phyloP scores from a whole-genome alignment of 2,797 vertebrate genomes.

The Triplophysa yarkandensis region DNA sequence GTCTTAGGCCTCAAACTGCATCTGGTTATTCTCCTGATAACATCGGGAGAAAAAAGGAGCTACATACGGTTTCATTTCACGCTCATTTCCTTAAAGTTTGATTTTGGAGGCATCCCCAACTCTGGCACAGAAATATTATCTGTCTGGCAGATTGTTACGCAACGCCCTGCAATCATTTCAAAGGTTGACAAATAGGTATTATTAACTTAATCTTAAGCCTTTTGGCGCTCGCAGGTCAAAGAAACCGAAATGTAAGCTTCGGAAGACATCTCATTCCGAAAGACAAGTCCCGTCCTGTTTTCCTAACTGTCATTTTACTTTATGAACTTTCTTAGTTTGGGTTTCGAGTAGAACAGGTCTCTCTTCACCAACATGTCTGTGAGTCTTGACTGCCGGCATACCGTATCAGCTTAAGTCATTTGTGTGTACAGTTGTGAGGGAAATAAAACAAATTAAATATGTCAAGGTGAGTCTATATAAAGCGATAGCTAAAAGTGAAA shows the following conservation, averaged over 20 bases:
- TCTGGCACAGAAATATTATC: conserved; percentile 32
- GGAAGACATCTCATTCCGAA: background rate
- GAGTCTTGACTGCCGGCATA: conserved; percentile 6
- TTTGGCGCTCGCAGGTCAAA: background rate
- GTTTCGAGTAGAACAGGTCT: conserved; percentile 2
- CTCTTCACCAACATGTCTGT: background rate
- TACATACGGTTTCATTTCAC: conserved; percentile 38
- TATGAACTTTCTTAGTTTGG: conserved; percentile 1
- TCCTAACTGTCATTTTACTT: background rate
- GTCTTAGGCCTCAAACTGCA: conserved; percentile 30
- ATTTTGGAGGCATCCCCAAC: conserved; percentile 32
- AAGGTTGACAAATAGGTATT: conserved; percentile 2
- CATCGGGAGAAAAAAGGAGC: conserved; percentile 14
- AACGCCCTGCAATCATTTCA: conserved; percentile 7
- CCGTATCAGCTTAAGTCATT: conserved; percentile 17
- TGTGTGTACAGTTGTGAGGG: conserved; percentile 15
- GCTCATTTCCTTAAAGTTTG: conserved; percentile 42
- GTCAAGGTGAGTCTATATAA: no score
- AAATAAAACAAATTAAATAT: no score
- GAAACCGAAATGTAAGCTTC: background rate
- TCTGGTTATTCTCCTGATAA: conserved; percentile 38
- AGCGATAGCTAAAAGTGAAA: no score
- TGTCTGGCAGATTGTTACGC: conserved; percentile 51
- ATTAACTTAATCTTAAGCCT: conserved; percentile 8
- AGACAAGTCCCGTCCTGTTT: background rate